phyloP scores from a whole-genome alignment of 2,797 vertebrate species.

The Rhinogobio ventralis region DNA sequence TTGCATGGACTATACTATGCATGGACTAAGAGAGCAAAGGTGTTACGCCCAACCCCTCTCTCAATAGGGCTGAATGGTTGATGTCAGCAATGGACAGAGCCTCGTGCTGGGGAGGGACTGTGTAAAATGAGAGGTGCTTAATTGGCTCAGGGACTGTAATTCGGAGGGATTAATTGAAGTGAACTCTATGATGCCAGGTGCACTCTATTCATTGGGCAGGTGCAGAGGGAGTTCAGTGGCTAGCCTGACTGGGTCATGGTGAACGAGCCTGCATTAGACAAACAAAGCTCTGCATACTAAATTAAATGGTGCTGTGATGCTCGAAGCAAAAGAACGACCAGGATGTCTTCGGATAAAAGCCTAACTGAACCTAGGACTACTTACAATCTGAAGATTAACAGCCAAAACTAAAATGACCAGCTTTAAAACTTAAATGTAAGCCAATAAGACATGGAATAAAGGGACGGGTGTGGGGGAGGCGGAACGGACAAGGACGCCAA shows the following conservation, averaged over 20 bases:
- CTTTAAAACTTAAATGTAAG: conserved; percentile 2
- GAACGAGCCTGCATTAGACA: conserved; percentile 26
- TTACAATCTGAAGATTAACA: background rate
- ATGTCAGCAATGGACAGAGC: conserved; percentile 69
- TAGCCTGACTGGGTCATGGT: conserved; percentile 51
- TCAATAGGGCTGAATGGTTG: conserved; percentile 29
- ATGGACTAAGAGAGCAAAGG: conserved; percentile 52
- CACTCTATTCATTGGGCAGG: conserved; percentile 70
- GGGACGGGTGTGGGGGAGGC: background rate
- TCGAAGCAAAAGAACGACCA: conserved; percentile 2
- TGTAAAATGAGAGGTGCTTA: conserved; percentile 83
- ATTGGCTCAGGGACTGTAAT: conserved; percentile 83
- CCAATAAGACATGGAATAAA: background rate
- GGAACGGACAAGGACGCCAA: conserved; percentile 8
- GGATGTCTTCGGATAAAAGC: background rate
- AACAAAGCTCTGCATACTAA: conserved; percentile 9
- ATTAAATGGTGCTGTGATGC: conserved; percentile 1
- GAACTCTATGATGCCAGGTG: conserved; percentile 80
- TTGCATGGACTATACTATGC: conserved; percentile 43
- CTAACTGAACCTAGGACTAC: background rate
- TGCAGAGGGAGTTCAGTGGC: conserved; percentile 72
- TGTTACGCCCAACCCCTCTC: conserved; percentile 33
- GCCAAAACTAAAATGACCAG: background rate
- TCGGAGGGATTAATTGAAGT: conserved; percentile 79
- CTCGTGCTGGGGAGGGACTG: conserved; percentile 67